A percentile compares a stretch with the other conserved stretches of the same genome.
Conservation (phyloP, 2,797 vertebrate genomes). For the Myotis planiceps region DNA sequence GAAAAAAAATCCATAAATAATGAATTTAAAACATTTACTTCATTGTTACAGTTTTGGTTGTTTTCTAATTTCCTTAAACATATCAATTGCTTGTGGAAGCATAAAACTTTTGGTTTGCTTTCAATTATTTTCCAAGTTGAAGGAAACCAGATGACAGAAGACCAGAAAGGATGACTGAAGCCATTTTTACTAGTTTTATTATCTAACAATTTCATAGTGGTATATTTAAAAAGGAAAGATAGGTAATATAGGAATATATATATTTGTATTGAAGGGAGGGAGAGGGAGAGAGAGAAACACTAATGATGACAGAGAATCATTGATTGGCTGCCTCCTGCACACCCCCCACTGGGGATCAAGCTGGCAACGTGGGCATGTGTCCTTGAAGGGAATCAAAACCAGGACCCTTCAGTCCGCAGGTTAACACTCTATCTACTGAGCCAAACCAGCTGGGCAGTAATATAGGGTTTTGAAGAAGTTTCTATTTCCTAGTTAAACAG, state of each 20-base stretch:
- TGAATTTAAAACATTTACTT: not conserved
- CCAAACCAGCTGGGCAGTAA: not conserved
- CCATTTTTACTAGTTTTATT: not conserved
- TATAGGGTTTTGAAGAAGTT: not conserved
- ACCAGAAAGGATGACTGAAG: not conserved
- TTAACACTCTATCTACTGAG: no score
- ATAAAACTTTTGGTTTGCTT: not conserved
- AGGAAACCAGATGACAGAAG: not conserved
- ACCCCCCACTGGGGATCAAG: no score
- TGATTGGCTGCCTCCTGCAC: no score
- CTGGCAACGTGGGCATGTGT: no score
- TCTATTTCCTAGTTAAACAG: conserved; percentile 41
- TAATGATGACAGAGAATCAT: no score
- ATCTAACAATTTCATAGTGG: conserved; percentile 26
- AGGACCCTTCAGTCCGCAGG: no score
- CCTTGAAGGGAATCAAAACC: no score
- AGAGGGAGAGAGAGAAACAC: no score
- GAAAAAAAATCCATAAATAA: not conserved
- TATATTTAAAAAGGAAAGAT: not conserved
- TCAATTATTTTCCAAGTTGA: not conserved
- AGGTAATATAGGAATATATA: not conserved
- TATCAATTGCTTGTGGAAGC: not conserved
- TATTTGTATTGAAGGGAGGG: no score
- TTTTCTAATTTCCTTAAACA: not conserved
- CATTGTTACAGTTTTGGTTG: not conserved